Conservation (phyloP, 2,888 invertebrate genomes). For the Apamea epomidion region DNA sequence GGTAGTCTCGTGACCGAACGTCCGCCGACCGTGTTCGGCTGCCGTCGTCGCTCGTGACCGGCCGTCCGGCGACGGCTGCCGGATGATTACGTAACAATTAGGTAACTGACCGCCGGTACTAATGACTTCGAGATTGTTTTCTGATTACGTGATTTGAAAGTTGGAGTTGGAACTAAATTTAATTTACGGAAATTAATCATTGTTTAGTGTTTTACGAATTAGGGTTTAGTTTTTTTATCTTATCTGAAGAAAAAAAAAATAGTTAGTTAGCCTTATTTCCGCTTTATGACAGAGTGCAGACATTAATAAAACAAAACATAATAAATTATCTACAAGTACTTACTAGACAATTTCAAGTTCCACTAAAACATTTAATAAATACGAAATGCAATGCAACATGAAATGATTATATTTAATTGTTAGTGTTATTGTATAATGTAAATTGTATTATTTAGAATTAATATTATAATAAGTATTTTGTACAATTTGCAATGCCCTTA, state of each 20-base stretch:
- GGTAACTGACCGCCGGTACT: slow-evolving; percentile 10
- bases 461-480: too few relatives aligned
- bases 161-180: slow-evolving; percentile 11
- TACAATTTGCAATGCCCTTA: too few relatives aligned
- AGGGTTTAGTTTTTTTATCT: background rate
- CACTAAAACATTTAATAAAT: background rate
- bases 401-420: too few relatives aligned
- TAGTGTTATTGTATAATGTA: too few relatives aligned
- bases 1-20: slow-evolving; percentile 43
- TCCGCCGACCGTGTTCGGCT: slow-evolving; percentile 16
- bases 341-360: background rate
- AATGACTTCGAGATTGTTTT: slow-evolving; percentile 39
- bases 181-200: background rate
- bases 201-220: background rate
- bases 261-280: background rate
- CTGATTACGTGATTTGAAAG: slow-evolving; percentile 33
- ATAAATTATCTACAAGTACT: background rate
- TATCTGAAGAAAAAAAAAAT: background rate
- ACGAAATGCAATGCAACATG: background rate
- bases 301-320: background rate
- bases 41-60: slow-evolving; percentile 8
- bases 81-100: slow-evolving; percentile 52
- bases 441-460: too few relatives aligned
- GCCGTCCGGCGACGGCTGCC: slow-evolving; percentile 9
- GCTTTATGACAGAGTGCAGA: background rate